phyloP scores from a whole-genome alignment of 23 tunicate species.

The Aplidium turbinatum region DNA sequence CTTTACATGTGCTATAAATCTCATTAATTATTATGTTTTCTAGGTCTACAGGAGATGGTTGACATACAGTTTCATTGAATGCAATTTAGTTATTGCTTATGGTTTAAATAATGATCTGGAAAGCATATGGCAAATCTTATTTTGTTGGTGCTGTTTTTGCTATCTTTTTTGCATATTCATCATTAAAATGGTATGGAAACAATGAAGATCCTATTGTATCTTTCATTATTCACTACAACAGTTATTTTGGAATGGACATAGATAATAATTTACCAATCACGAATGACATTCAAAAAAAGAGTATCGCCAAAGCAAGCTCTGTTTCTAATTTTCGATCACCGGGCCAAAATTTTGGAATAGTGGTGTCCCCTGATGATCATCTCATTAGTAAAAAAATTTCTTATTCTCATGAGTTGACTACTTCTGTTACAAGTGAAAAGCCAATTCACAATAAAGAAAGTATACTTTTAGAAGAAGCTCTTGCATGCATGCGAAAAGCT shows the following conservation, averaged over 20 bases:
- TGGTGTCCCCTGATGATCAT: not conserved
- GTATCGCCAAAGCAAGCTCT: not conserved
- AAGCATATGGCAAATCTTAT: too few species aligned
- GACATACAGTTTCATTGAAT: too few species aligned
- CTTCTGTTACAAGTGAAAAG: not conserved
- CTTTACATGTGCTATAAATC: too few species aligned
- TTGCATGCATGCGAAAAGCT: conserved; percentile 72
- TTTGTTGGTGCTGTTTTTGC: too few species aligned
- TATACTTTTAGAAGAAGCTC: conserved; percentile 60
- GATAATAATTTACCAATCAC: not conserved
- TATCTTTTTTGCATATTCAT: too few species aligned
- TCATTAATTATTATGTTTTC: too few species aligned
- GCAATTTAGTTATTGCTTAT: too few species aligned
- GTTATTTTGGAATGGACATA: not conserved
- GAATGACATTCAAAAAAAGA: not conserved
- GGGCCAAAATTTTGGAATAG: conserved; percentile 21
- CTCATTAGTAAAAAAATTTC: not conserved
- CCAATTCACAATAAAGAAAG: not conserved
- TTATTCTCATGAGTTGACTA: not conserved
- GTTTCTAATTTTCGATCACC: not conserved
- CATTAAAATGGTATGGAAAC: not conserved
- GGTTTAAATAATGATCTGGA: too few species aligned
- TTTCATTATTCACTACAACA: not conserved
- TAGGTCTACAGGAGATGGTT: too few species aligned
- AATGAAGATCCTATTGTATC: not conserved